Percentiles rank a stretch among this genome's conserved stretches.
These are phyloP conservation scores for Oscheius sp. DNA, from an alignment of 2,888 invertebrate species.

Conservation along the genomic window DNA sequence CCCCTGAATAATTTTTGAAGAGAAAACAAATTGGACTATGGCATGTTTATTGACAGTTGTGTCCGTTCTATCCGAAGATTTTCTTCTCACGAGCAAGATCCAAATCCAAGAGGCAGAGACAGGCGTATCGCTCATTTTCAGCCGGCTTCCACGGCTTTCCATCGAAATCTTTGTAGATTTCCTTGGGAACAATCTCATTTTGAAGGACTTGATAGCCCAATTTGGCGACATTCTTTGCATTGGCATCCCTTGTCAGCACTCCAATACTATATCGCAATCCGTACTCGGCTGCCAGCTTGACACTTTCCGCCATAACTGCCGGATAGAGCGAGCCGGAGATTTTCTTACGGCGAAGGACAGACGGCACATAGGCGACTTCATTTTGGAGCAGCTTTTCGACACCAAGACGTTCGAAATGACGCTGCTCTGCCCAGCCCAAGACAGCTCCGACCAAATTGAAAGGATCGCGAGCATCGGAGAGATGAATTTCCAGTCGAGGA, in stretches of 20 bases:
- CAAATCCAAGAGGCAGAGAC: background rate
- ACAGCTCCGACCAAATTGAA: background rate
- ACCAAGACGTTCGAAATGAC: background rate
- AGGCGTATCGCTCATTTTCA: background rate
- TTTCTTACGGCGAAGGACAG: slow-evolving; percentile 4
- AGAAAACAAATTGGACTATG: no score
- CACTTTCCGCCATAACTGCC: background rate
- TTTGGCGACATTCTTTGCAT: slow-evolving; percentile 1
- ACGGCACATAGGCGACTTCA: background rate
- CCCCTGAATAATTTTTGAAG: no score
- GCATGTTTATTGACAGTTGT: no score
- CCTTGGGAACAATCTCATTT: background rate
- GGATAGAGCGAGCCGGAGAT: slow-evolving; percentile 6
- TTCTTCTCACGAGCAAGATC: background rate
- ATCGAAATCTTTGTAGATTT: slow-evolving; percentile 12
- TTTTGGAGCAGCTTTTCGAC: slow-evolving; percentile 12
- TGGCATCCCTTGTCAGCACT: background rate
- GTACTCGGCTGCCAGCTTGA: background rate
- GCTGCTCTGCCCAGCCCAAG: slow-evolving; percentile 1
- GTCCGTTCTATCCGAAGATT: background rate
- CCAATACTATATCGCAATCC: slow-evolving; percentile 8
- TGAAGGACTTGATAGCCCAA: background rate
- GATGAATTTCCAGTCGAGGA: background rate
- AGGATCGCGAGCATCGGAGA: background rate
- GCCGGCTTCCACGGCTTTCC: background rate